Evolutionary conservation across 2,113 vertebrate genomes (phyloP).

Genomic region (Anolis carolinensis): DNA sequence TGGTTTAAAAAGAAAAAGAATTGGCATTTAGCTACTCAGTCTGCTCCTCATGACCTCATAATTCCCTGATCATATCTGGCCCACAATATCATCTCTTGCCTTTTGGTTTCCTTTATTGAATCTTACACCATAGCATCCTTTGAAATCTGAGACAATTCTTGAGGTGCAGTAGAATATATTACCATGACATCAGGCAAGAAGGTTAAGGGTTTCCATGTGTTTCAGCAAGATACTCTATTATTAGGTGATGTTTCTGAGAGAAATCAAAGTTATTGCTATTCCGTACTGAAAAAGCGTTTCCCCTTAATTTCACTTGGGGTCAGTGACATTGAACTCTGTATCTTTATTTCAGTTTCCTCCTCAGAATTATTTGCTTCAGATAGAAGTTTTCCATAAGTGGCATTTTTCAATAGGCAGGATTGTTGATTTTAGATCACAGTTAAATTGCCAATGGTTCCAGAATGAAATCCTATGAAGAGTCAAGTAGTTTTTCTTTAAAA

Average conservation of each 20-base stretch:
- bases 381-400: neutral
- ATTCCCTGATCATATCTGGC: accelerated
- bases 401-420: neutral
- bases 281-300: neutral
- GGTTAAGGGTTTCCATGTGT: neutral
- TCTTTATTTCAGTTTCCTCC: neutral
- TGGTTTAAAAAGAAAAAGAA: neutral
- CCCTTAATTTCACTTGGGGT: neutral
- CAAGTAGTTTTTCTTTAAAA: constrained; percentile 3
- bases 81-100: neutral
- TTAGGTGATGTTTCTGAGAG: neutral
- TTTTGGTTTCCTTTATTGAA: neutral
- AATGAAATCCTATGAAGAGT: neutral
- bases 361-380: neutral
- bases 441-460: neutral
- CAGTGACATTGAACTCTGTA: neutral
- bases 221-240: constrained; percentile 7
- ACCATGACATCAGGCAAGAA: neutral
- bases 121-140: neutral
- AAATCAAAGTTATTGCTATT: neutral
- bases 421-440: neutral
- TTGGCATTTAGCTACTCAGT: neutral
- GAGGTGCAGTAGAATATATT: neutral
- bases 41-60: neutral
- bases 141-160: neutral